Base-by-base conservation (phyloP, 2,113 vertebrate species). In the Ctenodactylus gundi region DNA sequence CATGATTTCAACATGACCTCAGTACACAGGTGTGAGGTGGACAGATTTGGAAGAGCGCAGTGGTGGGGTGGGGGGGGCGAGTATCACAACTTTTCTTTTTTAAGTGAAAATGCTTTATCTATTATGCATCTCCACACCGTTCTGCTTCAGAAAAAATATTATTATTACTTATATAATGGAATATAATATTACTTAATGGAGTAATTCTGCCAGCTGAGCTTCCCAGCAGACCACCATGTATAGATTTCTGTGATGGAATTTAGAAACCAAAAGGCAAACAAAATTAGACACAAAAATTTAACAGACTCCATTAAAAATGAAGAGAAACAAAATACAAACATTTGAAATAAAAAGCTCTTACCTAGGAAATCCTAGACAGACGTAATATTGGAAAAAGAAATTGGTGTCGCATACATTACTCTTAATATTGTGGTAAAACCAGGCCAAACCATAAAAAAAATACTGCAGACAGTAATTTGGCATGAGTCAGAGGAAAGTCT, bases 281-380 rank as follows among this genome's bases (percentile, higher is more conserved):
- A 64, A 44, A 10, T 57, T 17, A 51, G 18, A 46, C 31, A 7
- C 41, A 10, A 13, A 21, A 67, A 31, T 70, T 92, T 77, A 62
- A 23, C 60, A 49, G 29, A 85, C 57, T 46, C 18, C 36, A 75
- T 65, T 27, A 80, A 95, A 97, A 75, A 78, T 70, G 10, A 67
- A 62, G 12, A 78, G n/a, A 88, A 78, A 80, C 7, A 87, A 81
- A 87, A 41, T 23, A 34, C 17, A 68, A 60, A 58, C 65, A 80
- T 51, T 67, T 87, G 23, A 78, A 78, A 49, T 34, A 64, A 12
- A 46, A 27, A 13, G 12, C 15, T 73, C 12, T 58, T 23, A 39
- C 68, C n/a, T 49, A 62, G 67, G 60, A 25, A 70, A 91, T 81
- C 9, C 27, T 84, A 57, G 55, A 10, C 29, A 85, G 31, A 93